Conservation (phyloP, 2,113 vertebrate genomes). For the Himantopus leucocephalus region DNA sequence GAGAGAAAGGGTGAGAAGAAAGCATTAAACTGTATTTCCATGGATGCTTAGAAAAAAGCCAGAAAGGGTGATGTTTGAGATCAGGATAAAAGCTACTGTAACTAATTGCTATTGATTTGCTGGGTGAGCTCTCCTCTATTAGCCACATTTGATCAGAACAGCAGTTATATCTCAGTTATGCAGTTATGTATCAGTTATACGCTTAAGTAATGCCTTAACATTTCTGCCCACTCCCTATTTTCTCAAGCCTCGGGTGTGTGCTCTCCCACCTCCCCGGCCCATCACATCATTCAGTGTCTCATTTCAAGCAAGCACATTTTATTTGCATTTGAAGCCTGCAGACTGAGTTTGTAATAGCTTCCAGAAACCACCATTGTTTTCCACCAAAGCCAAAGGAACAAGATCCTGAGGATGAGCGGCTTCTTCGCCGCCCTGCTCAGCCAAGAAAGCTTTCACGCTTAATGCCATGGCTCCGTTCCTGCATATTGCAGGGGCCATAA, state of each 20-base stretch:
- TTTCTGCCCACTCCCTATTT: not conserved
- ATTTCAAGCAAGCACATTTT: not conserved
- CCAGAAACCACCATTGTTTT: not conserved
- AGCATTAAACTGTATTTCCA: not conserved
- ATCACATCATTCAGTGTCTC: fast-evolving
- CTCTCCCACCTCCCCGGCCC: not conserved
- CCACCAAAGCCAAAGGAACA: not conserved
- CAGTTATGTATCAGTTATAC: not conserved
- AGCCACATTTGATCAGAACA: not conserved
- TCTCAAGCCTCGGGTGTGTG: not conserved
- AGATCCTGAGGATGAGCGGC: fast-evolving
- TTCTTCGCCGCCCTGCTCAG: not conserved
- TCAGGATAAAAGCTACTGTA: not conserved
- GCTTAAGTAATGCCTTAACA: not conserved
- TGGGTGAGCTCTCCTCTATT: not conserved
- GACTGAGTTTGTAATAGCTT: not conserved
- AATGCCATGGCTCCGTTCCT: not conserved
- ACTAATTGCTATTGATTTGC: not conserved
- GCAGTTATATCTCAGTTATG: not conserved
- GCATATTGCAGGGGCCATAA: not conserved
- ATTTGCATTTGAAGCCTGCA: not conserved
- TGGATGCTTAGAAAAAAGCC: not conserved
- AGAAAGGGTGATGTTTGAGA: not conserved
- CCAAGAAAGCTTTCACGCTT: not conserved
- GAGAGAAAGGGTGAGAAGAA: not conserved